Percentiles rank a stretch among this genome's conserved stretches.
These are phyloP conservation scores for Drosophila punjabiensis DNA, from an alignment of 1,140 invertebrate genomes.

Conservation along the genomic window DNA sequence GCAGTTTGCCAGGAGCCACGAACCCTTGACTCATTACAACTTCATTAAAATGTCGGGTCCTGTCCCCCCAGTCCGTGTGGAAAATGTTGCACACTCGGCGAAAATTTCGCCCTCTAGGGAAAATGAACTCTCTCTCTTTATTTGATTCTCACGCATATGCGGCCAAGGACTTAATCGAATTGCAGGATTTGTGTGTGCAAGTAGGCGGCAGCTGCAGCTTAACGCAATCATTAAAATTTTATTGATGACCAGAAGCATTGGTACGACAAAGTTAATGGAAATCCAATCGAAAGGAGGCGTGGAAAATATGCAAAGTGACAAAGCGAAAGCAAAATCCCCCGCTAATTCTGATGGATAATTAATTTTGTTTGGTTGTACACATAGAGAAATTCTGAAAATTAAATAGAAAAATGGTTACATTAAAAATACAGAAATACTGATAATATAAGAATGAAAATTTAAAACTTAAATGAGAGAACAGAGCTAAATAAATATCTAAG, in stretches of 20 bases:
- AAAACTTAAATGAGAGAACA: not conserved
- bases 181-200: conserved; percentile 34
- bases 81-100: conserved; percentile 65
- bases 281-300: conserved; percentile 48
- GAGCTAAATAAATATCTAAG: not conserved
- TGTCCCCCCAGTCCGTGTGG: conserved; percentile 8
- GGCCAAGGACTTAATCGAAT: conserved; percentile 55
- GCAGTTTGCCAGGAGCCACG: conserved; percentile 51
- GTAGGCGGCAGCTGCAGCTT: conserved; percentile 40
- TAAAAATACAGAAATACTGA: not conserved
- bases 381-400: not conserved
- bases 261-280: conserved; percentile 71
- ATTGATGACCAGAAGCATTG: conserved; percentile 63
- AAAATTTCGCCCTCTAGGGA: conserved; percentile 25
- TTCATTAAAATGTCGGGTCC: conserved; percentile 68
- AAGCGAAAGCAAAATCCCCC: conserved; percentile 40
- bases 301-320: conserved; percentile 78
- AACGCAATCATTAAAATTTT: conserved; percentile 71
- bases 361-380: conserved; percentile 64
- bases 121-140: conserved; percentile 1
- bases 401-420: not conserved
- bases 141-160: conserved; percentile 2
- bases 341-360: conserved; percentile 78
- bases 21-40: conserved; percentile 64
- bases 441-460: not conserved